Evolutionary conservation across 2,797 vertebrate species (phyloP).

Genomic region (Leuciscus waleckii): DNA sequence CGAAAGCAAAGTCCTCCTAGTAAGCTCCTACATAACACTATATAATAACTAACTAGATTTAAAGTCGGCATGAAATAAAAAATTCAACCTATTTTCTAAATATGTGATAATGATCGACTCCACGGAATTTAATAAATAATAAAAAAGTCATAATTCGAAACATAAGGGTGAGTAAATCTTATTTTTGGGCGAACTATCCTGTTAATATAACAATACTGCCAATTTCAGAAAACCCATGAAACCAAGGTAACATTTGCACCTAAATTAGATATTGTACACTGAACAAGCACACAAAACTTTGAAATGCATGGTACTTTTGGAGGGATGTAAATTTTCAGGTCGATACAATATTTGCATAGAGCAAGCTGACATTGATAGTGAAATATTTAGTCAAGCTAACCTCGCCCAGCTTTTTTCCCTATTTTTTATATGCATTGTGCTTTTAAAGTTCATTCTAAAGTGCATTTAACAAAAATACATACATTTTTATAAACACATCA

Average conservation of each 20-base stretch:
- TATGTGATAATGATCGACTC: no score
- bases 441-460: slow-evolving; percentile 8
- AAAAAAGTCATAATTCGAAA: no score
- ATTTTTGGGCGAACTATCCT: neutral
- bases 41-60: neutral
- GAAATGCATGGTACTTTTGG: neutral
- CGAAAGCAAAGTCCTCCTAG: neutral
- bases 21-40: neutral
- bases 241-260: neutral
- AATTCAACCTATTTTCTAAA: neutral
- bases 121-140: neutral
- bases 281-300: neutral
- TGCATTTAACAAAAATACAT: neutral
- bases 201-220: neutral
- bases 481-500: neutral
- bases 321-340: neutral
- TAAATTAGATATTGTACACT: neutral
- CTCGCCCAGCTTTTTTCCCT: neutral
- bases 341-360: neutral
- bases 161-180: no score
- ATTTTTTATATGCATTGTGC: neutral
- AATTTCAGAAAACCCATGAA: neutral
- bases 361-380: neutral
- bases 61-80: neutral
- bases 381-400: neutral